These are phyloP conservation scores for Drosophila imparisetae DNA, from an alignment of 2,888 invertebrate genomes.

Conservation along the genomic window DNA sequence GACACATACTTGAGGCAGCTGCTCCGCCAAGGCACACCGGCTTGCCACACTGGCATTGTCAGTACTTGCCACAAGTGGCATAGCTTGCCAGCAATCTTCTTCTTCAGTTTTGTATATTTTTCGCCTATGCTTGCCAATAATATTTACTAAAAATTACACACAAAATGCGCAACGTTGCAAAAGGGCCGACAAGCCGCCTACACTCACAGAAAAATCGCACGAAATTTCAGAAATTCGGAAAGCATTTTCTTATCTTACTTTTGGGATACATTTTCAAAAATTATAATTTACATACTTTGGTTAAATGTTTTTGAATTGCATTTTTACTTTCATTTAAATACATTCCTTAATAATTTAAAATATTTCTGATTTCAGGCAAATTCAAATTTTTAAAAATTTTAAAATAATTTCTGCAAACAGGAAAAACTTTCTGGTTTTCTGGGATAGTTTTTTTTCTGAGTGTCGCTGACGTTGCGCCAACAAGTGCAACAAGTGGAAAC, in stretches of 20 bases:
- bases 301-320: not conserved
- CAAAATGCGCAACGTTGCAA: slow-evolving; percentile 64
- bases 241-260: not conserved
- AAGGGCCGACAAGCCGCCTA: slow-evolving; percentile 24
- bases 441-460: not conserved
- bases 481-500: slow-evolving; percentile 46
- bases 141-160: slow-evolving; percentile 66
- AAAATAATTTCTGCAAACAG: not conserved
- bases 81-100: slow-evolving; percentile 41
- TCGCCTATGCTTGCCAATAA: slow-evolving; percentile 63
- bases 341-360: too few relatives aligned
- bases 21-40: not conserved
- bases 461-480: slow-evolving; percentile 1
- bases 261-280: not conserved
- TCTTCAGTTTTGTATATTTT: slow-evolving; percentile 16
- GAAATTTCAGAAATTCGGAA: not conserved
- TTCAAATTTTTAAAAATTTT: too few relatives aligned
- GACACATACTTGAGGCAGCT: slow-evolving; percentile 68
- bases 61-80: slow-evolving; percentile 29
- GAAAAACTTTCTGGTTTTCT: not conserved
- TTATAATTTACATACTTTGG: too few relatives aligned
- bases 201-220: not conserved
- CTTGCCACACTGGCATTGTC: slow-evolving; percentile 58
- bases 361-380: too few relatives aligned
- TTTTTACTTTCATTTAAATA: not conserved